Conservation (phyloP, 2,888 invertebrate species). For the Oscheius sp. region DNA sequence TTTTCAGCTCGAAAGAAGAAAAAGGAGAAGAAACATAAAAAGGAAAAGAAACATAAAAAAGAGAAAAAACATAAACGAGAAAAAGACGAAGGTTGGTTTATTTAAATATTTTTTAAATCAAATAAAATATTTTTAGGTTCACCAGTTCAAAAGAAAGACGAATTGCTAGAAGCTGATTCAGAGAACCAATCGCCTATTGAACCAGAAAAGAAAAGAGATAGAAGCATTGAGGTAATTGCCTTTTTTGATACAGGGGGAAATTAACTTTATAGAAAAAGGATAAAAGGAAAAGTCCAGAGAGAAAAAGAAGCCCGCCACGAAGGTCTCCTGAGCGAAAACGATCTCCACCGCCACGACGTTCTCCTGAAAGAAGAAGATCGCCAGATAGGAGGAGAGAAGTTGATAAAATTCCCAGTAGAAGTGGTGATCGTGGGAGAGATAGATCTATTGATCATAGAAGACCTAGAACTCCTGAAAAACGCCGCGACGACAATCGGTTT, state of each 20-base stretch:
- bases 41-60: constrained; percentile 53
- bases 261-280: neutral
- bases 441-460: constrained; percentile 16
- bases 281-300: neutral
- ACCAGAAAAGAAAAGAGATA: constrained; percentile 1
- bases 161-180: neutral
- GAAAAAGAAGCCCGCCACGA: constrained; percentile 1
- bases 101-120: neutral
- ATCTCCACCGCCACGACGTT: neutral
- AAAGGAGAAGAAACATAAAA: constrained; percentile 38
- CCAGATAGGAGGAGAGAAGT: constrained; percentile 22
- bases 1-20: constrained; percentile 40
- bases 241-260: neutral
- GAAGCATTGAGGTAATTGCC: neutral
- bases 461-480: constrained; percentile 28
- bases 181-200: constrained; percentile 6
- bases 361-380: constrained; percentile 17
- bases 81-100: neutral
- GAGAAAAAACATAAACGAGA: constrained; percentile 49
- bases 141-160: neutral
- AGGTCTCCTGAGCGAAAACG: neutral
- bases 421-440: constrained; percentile 13
- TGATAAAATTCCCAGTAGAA: neutral
- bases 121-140: neutral
- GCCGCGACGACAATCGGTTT: constrained; percentile 28